Percentiles rank a stretch among this genome's conserved stretches.
phyloP scores from a whole-genome alignment of 2,113 vertebrate genomes.

The Perccottus glenii region DNA sequence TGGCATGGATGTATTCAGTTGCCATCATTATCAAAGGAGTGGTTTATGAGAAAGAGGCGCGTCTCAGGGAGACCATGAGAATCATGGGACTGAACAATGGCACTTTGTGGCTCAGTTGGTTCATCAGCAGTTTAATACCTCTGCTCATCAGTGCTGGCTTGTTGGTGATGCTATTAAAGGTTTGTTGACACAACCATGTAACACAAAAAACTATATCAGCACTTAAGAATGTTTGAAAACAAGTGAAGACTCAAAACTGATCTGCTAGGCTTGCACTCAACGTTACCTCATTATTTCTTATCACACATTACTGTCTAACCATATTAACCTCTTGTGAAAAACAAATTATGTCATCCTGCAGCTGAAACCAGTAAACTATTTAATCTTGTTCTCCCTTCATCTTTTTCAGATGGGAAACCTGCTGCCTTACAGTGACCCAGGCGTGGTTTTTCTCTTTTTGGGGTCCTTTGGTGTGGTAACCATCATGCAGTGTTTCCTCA shows the following conservation, averaged over 20 bases:
- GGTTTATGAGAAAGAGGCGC: slow-evolving; percentile 96
- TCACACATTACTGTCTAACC: slow-evolving; percentile 2
- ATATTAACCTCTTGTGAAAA: slow-evolving; percentile 25
- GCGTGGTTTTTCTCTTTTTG: slow-evolving; percentile 91
- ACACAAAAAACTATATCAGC: slow-evolving; percentile 4
- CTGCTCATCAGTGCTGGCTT: slow-evolving; percentile 91
- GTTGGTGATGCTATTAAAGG: slow-evolving; percentile 92
- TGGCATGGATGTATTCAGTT: slow-evolving; percentile 99
- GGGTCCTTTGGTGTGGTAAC: slow-evolving; percentile 90
- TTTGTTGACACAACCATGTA: slow-evolving; percentile 46
- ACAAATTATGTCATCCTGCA: slow-evolving; percentile 29
- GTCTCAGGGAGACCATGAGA: slow-evolving; percentile 97
- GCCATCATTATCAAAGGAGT: slow-evolving; percentile 97
- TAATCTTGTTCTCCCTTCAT: not conserved
- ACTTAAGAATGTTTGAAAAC: slow-evolving; percentile 28
- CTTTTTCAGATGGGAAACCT: slow-evolving; percentile 88
- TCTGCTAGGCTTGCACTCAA: slow-evolving; percentile 2
- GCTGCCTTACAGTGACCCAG: slow-evolving; percentile 93
- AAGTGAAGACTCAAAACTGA: slow-evolving; percentile 1
- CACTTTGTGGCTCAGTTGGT: slow-evolving; percentile 97
- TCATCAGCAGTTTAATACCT: slow-evolving; percentile 95
- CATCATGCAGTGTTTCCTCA: slow-evolving; percentile 97
- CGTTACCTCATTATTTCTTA: slow-evolving; percentile 13
- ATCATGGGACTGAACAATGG: slow-evolving; percentile 96
- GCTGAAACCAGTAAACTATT: slow-evolving; percentile 1